These are phyloP conservation scores for Lobophora halterata DNA, from an alignment of 2,888 invertebrate genomes.

Conservation along the genomic window DNA sequence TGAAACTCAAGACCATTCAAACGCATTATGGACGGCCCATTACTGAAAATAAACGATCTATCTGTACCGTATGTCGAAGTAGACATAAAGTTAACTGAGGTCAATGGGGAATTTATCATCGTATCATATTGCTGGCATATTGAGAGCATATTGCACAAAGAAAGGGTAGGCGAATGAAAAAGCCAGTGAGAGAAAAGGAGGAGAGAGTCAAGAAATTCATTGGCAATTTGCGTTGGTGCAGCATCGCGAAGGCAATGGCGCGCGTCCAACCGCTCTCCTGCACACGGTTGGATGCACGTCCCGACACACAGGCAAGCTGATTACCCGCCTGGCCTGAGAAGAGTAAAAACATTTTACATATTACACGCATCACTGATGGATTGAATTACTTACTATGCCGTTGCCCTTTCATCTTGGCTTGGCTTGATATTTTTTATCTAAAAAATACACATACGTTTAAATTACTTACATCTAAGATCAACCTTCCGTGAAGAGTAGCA, in stretches of 20 bases:
- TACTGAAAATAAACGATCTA: slow-evolving; percentile 14
- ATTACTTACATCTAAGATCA: too few relatives aligned
- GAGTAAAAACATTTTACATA: slow-evolving; percentile 30
- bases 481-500: slow-evolving; percentile 1
- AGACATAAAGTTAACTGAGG: slow-evolving; percentile 28
- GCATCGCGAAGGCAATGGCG: slow-evolving; percentile 56
- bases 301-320: slow-evolving; percentile 31
- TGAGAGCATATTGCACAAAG: slow-evolving; percentile 16
- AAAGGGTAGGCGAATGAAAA: slow-evolving; percentile 23
- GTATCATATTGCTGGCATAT: slow-evolving; percentile 29
- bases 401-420: slow-evolving; percentile 23
- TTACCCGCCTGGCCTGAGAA: slow-evolving; percentile 23
- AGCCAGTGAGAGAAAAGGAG: slow-evolving; percentile 39
- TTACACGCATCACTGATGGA: slow-evolving; percentile 25
- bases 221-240: slow-evolving; percentile 31
- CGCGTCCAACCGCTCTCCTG: slow-evolving; percentile 57
- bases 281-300: slow-evolving; percentile 58
- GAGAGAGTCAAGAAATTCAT: slow-evolving; percentile 46
- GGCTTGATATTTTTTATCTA: not conserved
- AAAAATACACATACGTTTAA: not conserved
- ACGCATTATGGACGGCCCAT: slow-evolving; percentile 1
- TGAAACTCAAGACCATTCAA: slow-evolving; percentile 12
- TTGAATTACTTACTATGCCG: slow-evolving; percentile 21
- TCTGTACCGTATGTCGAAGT: slow-evolving; percentile 2
- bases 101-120: slow-evolving; percentile 31